phyloP scores from a whole-genome alignment of 2,797 vertebrate species.

The Acrocephalus scirpaceus region DNA sequence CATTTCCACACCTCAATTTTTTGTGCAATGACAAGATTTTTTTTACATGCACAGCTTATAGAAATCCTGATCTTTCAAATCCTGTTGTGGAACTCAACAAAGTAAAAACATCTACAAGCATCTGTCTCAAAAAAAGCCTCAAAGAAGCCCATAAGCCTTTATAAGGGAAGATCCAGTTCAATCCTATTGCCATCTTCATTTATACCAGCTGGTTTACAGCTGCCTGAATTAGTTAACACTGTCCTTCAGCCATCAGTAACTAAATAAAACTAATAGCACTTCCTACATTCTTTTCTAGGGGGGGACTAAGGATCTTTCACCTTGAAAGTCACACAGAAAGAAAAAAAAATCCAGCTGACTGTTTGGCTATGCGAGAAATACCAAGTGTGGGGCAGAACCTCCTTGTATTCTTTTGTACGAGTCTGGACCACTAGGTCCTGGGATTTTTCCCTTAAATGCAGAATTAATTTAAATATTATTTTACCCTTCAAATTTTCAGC shows the following conservation, averaged over 20 bases:
- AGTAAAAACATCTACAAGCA: background rate
- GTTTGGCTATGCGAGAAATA: background rate
- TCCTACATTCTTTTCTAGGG: background rate
- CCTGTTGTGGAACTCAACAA: background rate
- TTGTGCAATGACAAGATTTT: background rate
- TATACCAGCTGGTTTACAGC: background rate
- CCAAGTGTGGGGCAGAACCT: background rate
- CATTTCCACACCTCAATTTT: background rate
- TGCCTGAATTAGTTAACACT: background rate
- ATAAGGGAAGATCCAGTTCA: background rate
- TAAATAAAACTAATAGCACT: background rate
- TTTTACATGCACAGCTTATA: background rate
- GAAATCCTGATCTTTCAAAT: background rate
- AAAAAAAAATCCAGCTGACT: background rate
- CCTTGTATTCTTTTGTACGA: background rate
- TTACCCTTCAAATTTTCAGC: background rate
- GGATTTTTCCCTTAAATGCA: background rate
- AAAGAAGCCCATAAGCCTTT: background rate
- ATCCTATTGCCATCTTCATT: background rate
- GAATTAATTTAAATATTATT: background rate
- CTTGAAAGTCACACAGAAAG: background rate
- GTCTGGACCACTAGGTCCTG: background rate
- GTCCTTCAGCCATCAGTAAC: background rate
- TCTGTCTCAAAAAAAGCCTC: background rate
- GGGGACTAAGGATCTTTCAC: background rate